Percentiles rank a stretch among this genome's conserved stretches.
Conservation (phyloP, 2,888 invertebrate genomes). For the Argyresthia albistria region DNA sequence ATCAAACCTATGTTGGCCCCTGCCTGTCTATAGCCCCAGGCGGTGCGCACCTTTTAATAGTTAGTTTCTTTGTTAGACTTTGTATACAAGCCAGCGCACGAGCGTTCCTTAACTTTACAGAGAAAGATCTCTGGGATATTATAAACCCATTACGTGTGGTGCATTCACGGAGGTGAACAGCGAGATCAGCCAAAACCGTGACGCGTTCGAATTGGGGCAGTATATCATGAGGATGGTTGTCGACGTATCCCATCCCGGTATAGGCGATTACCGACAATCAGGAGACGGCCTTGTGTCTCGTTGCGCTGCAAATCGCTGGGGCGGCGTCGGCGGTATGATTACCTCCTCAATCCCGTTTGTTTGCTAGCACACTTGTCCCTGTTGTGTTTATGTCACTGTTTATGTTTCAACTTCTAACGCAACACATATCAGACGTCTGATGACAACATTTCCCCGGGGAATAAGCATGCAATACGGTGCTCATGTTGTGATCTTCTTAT, state of each 20-base stretch:
- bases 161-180: background rate
- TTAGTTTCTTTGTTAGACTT: background rate
- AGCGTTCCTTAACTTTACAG: background rate
- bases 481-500: too few species aligned
- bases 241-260: slow-evolving; percentile 25
- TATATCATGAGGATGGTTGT: slow-evolving; percentile 31
- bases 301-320: slow-evolving; percentile 64
- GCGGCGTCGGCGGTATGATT: slow-evolving; percentile 39
- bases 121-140: background rate
- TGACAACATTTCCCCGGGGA: too few species aligned
- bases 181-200: background rate
- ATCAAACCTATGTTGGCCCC: slow-evolving; percentile 15
- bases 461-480: too few species aligned
- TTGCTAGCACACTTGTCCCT: too few species aligned
- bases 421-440: background rate
- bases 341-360: slow-evolving; percentile 61
- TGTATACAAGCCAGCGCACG: background rate
- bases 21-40: background rate
- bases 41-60: background rate
- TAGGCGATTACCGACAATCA: slow-evolving; percentile 62
- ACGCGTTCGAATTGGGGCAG: slow-evolving; percentile 38
- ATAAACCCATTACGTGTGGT: background rate
- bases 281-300: slow-evolving; percentile 67
- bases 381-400: background rate
- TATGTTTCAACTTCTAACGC: background rate